These are phyloP conservation scores for Brienomyrus brachyistius DNA, from an alignment of 2,113 vertebrate genomes.

Conservation along the genomic window DNA sequence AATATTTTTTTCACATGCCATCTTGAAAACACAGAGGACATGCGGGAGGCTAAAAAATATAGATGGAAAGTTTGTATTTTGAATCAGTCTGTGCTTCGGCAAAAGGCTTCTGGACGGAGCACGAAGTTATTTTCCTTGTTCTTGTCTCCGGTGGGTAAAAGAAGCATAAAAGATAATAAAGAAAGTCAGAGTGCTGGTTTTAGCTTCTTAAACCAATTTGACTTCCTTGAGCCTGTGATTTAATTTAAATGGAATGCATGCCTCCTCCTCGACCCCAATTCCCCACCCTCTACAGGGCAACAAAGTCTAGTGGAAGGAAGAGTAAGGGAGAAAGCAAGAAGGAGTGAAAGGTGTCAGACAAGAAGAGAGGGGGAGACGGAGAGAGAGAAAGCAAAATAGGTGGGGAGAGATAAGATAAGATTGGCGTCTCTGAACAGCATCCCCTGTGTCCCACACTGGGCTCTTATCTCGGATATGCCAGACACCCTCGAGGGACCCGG, in stretches of 20 bases:
- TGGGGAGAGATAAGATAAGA: conserved; percentile 59
- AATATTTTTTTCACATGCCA: not conserved
- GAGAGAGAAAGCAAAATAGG: conserved; percentile 9
- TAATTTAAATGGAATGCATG: not conserved
- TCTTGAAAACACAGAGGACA: not conserved
- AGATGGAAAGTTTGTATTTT: not conserved
- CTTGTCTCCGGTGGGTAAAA: not conserved
- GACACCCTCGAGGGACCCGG: conserved; percentile 66
- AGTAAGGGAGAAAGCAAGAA: conserved; percentile 29
- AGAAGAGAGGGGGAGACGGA: conserved; percentile 17
- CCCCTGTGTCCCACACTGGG: conserved; percentile 66
- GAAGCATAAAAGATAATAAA: not conserved
- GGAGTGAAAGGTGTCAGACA: conserved; percentile 34
- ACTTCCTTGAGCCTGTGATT: not conserved
- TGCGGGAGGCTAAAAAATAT: not conserved
- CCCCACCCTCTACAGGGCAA: not conserved
- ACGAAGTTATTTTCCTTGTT: not conserved
- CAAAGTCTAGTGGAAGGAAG: not conserved
- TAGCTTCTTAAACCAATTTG: not conserved
- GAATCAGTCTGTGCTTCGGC: not conserved
- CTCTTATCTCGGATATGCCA: conserved; percentile 66
- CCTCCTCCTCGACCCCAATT: not conserved
- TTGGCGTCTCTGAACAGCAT: conserved; percentile 66
- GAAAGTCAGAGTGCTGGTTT: not conserved
- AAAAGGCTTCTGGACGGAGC: not conserved